A percentile compares a stretch with the other conserved stretches of the same genome.
Conservation (phyloP, 2,888 invertebrate species). For the Drosophila falleni region DNA sequence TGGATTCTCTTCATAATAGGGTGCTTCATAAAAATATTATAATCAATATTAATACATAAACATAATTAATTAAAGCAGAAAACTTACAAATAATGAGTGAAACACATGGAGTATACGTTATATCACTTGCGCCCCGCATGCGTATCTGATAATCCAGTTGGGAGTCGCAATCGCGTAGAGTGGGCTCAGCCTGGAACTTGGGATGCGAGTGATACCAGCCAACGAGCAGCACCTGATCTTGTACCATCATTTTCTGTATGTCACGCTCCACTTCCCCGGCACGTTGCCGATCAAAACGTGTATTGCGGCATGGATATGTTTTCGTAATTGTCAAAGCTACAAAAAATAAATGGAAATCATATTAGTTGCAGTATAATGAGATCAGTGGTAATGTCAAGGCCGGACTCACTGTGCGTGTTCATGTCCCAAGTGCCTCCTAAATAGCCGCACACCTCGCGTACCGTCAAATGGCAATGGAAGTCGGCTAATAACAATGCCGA, state of each 20-base stretch:
- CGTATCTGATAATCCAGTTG: slow-evolving; percentile 97
- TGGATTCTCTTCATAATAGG: slow-evolving; percentile 92
- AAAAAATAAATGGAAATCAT: slow-evolving; percentile 43
- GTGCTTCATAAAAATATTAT: slow-evolving; percentile 89
- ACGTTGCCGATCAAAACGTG: slow-evolving; percentile 91
- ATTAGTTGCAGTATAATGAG: not conserved
- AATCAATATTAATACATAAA: not conserved
- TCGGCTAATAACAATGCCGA: slow-evolving; percentile 95
- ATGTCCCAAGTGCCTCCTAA: slow-evolving; percentile 98
- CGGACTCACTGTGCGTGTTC: slow-evolving; percentile 94
- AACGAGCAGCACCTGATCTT: slow-evolving; percentile 92
- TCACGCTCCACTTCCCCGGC: slow-evolving; percentile 92
- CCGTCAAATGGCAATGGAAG: slow-evolving; percentile 97
- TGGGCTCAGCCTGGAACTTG: slow-evolving; percentile 94
- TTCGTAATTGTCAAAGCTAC: slow-evolving; percentile 94
- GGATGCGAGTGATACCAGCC: slow-evolving; percentile 99
- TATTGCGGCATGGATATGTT: slow-evolving; percentile 94
- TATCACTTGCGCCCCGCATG: slow-evolving; percentile 96
- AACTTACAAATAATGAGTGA: slow-evolving; percentile 95
- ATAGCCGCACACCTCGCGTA: slow-evolving; percentile 98
- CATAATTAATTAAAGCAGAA: not conserved
- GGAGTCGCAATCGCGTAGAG: slow-evolving; percentile 94
- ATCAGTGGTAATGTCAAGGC: slow-evolving; percentile 24
- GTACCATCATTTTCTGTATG: slow-evolving; percentile 93
- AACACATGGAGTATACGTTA: slow-evolving; percentile 96